Evolutionary conservation across 2,888 invertebrate species (phyloP).

Genomic region (Colletes collaris): DNA sequence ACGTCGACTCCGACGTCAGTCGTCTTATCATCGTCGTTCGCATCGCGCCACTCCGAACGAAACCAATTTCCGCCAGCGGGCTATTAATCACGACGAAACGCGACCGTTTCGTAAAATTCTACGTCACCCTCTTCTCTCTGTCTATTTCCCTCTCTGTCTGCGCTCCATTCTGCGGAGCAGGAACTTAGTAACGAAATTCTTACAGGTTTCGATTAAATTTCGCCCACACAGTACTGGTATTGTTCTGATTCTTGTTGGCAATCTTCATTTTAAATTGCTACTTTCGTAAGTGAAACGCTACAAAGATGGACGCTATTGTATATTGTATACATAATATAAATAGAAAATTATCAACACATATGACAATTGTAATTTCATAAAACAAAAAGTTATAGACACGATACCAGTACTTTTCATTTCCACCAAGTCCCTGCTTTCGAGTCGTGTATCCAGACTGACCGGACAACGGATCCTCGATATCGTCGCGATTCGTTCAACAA

Average conservation of each 20-base stretch:
- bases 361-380: too few species aligned
- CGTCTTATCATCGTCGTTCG: slow-evolving; percentile 14
- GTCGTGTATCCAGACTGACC: slow-evolving; percentile 14
- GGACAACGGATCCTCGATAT: slow-evolving; percentile 21
- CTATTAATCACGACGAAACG: slow-evolving; percentile 34
- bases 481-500: slow-evolving; percentile 5
- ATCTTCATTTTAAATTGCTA: too few species aligned
- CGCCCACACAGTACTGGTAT: too few species aligned
- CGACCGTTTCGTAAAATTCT: slow-evolving; percentile 5
- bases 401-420: too few species aligned
- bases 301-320: too few species aligned
- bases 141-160: slow-evolving; percentile 14
- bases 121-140: slow-evolving; percentile 12
- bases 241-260: too few species aligned
- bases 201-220: too few species aligned
- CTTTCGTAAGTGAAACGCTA: too few species aligned
- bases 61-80: slow-evolving; percentile 36
- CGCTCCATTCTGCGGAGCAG: not conserved
- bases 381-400: too few species aligned
- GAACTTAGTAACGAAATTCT: too few species aligned
- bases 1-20: slow-evolving; percentile 8
- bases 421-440: not conserved
- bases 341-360: too few species aligned
- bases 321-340: too few species aligned
- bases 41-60: not conserved